Conservation (phyloP, 2,113 vertebrate species). For the Thalassarche chlororhynchos region DNA sequence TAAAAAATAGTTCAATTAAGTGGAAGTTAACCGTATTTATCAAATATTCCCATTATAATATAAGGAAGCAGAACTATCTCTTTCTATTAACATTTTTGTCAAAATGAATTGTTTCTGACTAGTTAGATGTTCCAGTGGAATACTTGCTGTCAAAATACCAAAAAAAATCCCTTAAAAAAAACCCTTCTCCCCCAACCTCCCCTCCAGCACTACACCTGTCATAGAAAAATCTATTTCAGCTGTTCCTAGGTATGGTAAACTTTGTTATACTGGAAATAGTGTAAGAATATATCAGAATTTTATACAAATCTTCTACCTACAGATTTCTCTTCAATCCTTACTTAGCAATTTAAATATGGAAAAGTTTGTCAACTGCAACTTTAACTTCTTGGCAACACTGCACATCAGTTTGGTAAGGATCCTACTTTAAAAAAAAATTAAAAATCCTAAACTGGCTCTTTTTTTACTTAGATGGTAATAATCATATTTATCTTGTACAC, state of each 20-base stretch:
- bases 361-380: background rate
- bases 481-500: background rate
- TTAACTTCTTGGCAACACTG: background rate
- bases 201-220: background rate
- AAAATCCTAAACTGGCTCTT: background rate
- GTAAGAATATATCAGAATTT: background rate
- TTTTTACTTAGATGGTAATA: background rate
- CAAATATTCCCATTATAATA: background rate
- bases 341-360: background rate
- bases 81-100: background rate
- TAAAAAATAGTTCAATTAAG: background rate
- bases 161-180: background rate
- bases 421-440: background rate
- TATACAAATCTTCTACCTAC: background rate
- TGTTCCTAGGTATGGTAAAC: background rate
- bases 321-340: background rate
- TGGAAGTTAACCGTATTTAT: background rate
- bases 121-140: background rate
- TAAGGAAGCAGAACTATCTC: background rate
- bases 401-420: background rate
- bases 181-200: background rate
- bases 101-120: background rate
- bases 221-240: background rate
- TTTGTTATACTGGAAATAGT: background rate
- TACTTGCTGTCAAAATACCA: background rate